Evolutionary conservation across 1,140 invertebrate genomes (phyloP), one percentile per base, ranked within the genome.

Genomic region (Drosophila truncata): DNA sequence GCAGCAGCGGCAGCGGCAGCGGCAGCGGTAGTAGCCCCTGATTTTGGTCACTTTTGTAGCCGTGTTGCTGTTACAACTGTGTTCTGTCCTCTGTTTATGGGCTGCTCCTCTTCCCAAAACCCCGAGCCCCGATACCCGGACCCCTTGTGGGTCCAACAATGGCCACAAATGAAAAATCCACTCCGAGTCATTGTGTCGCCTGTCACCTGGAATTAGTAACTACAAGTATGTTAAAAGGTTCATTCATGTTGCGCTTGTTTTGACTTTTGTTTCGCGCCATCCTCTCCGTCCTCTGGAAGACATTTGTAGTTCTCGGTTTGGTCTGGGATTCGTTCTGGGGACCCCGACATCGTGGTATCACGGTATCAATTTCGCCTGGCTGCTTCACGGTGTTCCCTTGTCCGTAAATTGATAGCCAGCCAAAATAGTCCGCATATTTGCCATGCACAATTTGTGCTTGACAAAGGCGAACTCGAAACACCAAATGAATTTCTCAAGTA

Each of bases 221-320:
- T 88, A 88, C 84, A 88, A 88, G 84, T 88, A 88, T 88, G 84
- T 90, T 88, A 88, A 88, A 88, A 88, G 84, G 84, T 88, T 90
- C 85, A 90, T 88, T 90, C 85, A 90, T 90, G 84, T 84, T 78
- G 67, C 66, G 80, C 83, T 87, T 88, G 84, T 88, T 90, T 72
- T 66, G 74, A 90, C 85, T 85, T 90, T 90, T 88, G 83, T 87
- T 86, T 67, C 70, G 61, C 62, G 66, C 82, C 79, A 76, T 69
- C 64, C 58, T 42, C 60, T 46, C 47, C 20, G 39, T 46, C 37
- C 27, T 33, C 41, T 31, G 39, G n/a, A 33, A 71, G 46, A 57
- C 54, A 82, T 44, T 60, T 59, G 44, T 47, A 29, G 31, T 50
- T 61, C 46, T 62, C 73, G 33, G 8, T 29, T 42, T 42, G 50